A percentile compares a stretch with the other conserved stretches of the same genome.
phyloP scores from a whole-genome alignment of 2,797 vertebrate genomes.

The Eurystomus glaucurus region DNA sequence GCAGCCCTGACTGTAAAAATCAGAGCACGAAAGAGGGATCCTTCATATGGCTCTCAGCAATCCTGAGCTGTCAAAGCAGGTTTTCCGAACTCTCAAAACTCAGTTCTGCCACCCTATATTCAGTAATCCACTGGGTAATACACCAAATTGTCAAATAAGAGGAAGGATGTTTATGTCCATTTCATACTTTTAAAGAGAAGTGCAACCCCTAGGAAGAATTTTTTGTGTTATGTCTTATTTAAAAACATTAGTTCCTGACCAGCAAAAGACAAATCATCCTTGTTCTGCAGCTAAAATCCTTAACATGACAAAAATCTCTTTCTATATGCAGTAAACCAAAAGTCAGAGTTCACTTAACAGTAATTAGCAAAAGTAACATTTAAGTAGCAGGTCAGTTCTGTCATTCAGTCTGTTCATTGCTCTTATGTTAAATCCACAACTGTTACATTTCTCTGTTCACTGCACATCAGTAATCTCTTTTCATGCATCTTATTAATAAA shows the following conservation, averaged over 20 bases:
- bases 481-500: background rate
- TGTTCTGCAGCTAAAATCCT: background rate
- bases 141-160: background rate
- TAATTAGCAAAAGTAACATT: background rate
- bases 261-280: background rate
- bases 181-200: background rate
- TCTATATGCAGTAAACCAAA: background rate
- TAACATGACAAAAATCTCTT: background rate
- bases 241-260: background rate
- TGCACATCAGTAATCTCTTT: background rate
- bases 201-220: background rate
- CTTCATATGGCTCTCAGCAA: accelerated
- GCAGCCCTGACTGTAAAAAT: background rate
- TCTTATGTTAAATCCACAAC: background rate
- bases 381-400: background rate
- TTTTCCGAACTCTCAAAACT: background rate
- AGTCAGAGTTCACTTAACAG: background rate
- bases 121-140: background rate
- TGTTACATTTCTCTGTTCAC: background rate
- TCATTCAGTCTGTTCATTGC: background rate
- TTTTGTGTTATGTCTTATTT: background rate
- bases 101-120: background rate
- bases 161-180: background rate
- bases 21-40: background rate
- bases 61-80: background rate